Percentiles rank a stretch among this genome's conserved stretches.
Conservation (phyloP, 2,797 vertebrate species). For the Lacerta viridis region DNA sequence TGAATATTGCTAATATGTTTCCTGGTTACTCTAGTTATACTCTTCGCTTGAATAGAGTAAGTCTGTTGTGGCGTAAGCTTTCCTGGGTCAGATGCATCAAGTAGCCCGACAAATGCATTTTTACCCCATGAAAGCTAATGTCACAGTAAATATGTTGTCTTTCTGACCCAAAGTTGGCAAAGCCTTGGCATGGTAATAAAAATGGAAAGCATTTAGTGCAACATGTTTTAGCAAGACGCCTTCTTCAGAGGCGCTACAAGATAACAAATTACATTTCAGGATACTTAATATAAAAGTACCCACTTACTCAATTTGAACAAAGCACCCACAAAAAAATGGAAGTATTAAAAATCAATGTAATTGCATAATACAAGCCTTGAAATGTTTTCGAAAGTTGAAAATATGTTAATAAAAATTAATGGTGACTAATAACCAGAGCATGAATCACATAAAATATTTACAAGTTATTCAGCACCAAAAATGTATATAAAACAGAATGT, state of each 20-base stretch:
- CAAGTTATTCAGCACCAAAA: neutral
- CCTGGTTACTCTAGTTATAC: slow-evolving; percentile 20
- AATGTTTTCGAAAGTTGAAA: too few relatives aligned
- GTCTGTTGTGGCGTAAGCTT: neutral
- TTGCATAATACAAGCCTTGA: too few relatives aligned
- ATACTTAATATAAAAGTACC: neutral
- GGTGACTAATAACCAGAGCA: too few relatives aligned
- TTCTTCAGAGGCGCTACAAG: neutral
- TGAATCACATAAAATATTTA: neutral
- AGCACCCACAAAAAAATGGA: neutral
- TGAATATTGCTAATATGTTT: slow-evolving; percentile 18
- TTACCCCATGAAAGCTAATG: neutral
- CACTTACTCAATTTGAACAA: neutral
- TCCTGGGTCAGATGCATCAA: neutral
- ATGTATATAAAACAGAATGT: neutral
- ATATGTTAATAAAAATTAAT: too few relatives aligned
- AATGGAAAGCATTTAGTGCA: neutral
- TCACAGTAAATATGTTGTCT: neutral
- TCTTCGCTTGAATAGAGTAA: neutral
- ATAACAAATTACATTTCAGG: neutral
- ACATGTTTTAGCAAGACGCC: too few relatives aligned
- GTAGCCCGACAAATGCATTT: neutral
- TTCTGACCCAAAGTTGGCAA: neutral
- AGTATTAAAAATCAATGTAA: too few relatives aligned
- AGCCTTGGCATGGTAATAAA: neutral